Base-by-base conservation (phyloP, 2,797 vertebrate species). In the Limosa lapponica region DNA sequence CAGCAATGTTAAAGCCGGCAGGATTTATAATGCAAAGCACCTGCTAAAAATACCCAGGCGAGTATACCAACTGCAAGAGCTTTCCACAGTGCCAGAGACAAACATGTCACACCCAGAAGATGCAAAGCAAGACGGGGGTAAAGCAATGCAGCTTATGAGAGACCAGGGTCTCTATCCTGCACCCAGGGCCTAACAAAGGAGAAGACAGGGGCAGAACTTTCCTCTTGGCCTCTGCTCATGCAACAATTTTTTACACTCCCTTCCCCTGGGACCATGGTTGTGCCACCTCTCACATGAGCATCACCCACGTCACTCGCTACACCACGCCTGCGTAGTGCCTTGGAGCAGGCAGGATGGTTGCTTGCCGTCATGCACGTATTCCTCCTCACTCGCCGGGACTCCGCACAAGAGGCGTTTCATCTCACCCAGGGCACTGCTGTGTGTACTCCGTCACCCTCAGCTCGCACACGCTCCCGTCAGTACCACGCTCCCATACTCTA, bases 41-140 rank as follows among this genome's bases (percentile, higher is more conserved):
- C 95, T 96, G 85, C 94, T 93, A 98, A 97, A 97, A 97, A 97
- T 97, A 97, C 87, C 74, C 96, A 87, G 59, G 89, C 78, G 69
- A 95, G 95, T 62, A 59, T 34, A 96, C 88, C 81, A 93, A 95
- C 61, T 89, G 81, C 92, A 97, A 94, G 82, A 44, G 62, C 88
- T 81, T 87, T 95, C 77, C 30, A 89, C 58, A 44, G 41, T 65
- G 43, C 55, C 43, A 55, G 87, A 92, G 93, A 94, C 49, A 71
- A 71, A 87, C 10, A 24, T 58, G 85, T 93, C 36, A 54, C 52
- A 87, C 82, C 80, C 84, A 77, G 51, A 80, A 77, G 25, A 36
- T 4, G 13, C 28, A 48, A 80, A 85, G 13, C 5, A 67, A 82
- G 64, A 54, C 1, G 2, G 4, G 6, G 10, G 6, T 36, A 87